Evolutionary conservation across 2,888 invertebrate genomes (phyloP).

Genomic region (Eilema sororculum): DNA sequence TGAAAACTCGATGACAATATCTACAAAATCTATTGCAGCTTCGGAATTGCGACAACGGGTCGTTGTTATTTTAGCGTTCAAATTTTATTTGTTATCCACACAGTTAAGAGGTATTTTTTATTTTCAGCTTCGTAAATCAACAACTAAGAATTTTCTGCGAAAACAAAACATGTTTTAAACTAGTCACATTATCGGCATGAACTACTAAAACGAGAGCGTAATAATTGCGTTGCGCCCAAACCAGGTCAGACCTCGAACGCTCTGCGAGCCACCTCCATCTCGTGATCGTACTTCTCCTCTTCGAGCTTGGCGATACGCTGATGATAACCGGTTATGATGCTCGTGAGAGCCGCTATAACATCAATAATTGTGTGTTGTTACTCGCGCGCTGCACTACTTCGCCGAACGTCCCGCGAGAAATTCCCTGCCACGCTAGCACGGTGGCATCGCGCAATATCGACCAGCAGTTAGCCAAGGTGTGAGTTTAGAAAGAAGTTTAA

Average conservation of each 20-base stretch:
- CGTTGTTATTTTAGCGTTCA: slow-evolving; percentile 82
- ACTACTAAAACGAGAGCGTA: slow-evolving; percentile 83
- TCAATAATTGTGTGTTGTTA: slow-evolving; percentile 80
- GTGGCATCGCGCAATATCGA: slow-evolving; percentile 59
- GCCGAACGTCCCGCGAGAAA: slow-evolving; percentile 31
- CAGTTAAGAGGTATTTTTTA: slow-evolving; percentile 79
- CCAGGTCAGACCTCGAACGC: slow-evolving; percentile 95
- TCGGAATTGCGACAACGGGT: slow-evolving; percentile 75
- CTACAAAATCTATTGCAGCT: slow-evolving; percentile 75
- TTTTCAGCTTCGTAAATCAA: slow-evolving; percentile 75
- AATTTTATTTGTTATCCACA: slow-evolving; percentile 84
- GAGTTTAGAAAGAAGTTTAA: slow-evolving; percentile 72
- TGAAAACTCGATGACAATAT: slow-evolving; percentile 72
- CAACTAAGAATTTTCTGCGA: slow-evolving; percentile 79
- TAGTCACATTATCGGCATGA: slow-evolving; percentile 85
- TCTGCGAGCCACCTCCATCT: slow-evolving; percentile 98
- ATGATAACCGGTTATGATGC: slow-evolving; percentile 92
- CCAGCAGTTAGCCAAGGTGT: slow-evolving; percentile 72
- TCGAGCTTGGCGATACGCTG: slow-evolving; percentile 93
- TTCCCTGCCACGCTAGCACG: slow-evolving; percentile 40
- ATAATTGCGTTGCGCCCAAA: slow-evolving; percentile 75
- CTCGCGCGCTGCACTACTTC: slow-evolving; percentile 55
- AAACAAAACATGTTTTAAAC: slow-evolving; percentile 79
- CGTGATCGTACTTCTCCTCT: slow-evolving; percentile 98
- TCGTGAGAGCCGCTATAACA: slow-evolving; percentile 89